Evolutionary conservation across 2,888 invertebrate species (phyloP), one percentile per base, ranked within the genome.

Genomic region (Brachynemurus nebulosus): DNA sequence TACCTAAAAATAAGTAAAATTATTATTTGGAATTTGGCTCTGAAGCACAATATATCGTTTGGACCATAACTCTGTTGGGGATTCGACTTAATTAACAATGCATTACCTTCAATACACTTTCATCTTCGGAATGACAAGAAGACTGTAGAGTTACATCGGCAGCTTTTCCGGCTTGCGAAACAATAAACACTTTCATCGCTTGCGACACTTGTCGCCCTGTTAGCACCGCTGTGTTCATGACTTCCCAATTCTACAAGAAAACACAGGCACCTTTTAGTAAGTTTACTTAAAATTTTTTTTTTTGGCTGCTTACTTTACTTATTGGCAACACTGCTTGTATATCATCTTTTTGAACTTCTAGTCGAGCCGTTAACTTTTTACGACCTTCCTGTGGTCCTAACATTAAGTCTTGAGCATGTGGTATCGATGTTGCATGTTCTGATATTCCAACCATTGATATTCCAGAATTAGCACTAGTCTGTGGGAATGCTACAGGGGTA

Each of bases 131-230:
- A 61, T 89, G 86, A 62, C 95, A 96, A 46, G 91, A 90, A 52
- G 92, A 88, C 64, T 92, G 90, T 48, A 90, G 70, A 17, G 95
- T 95, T 53, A 96, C 92, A 66, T 96, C 95, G 47, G 90, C 90
- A 6, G 92, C 86, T 66, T 88, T 86, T 12, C 93, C 93, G 0
- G 89, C 86, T 62, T 92, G 89, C 35, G 90, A 90, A 38, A 96
- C 92, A 55, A 92, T 89, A 64, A 91, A 86, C 53, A 96, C 88
- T 67, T 90, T 89, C 85, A 96, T 86, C 12, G 92, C 88, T 57
- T 91, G 90, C 2, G 90, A 89, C 48, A 93, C 90, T 66, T 91
- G 90, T 41, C 86, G 80, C 1, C 93, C 93, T 5, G 93, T 95
- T 59, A 96, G 70, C 47, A 93, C 88, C 0, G 95, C 96, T 2